Evolutionary conservation across 2,888 invertebrate species (phyloP).

Genomic region (Scaptomyza caliginosa): DNA sequence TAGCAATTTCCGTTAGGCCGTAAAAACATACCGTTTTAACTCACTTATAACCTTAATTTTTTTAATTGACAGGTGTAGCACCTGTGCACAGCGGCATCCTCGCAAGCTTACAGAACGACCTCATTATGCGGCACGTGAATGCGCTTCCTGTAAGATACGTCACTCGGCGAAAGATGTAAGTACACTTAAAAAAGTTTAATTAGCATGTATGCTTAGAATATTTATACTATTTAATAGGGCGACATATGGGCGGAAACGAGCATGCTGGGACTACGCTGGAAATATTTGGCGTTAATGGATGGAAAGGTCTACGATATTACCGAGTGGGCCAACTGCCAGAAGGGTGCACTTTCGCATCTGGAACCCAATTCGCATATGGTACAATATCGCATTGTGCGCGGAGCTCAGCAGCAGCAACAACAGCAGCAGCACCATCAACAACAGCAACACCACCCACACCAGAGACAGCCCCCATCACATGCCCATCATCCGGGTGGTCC

Average conservation of each 20-base stretch:
- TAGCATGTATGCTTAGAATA: not conserved
- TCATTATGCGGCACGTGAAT: conserved; percentile 95
- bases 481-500: conserved; percentile 65
- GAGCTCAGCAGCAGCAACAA: conserved; percentile 83
- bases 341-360: conserved; percentile 87
- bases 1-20: conserved; percentile 36
- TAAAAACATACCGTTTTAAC: too few relatives aligned
- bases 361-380: conserved; percentile 96
- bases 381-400: conserved; percentile 86
- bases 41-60: not conserved
- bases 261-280: conserved; percentile 94
- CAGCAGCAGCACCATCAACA: conserved; percentile 77
- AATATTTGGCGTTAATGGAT: conserved; percentile 98
- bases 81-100: conserved; percentile 95
- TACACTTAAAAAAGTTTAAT: not conserved
- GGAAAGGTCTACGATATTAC: conserved; percentile 97
- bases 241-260: conserved; percentile 98
- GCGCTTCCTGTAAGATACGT: conserved; percentile 94
- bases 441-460: conserved; percentile 70
- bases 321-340: conserved; percentile 97
- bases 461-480: conserved; percentile 71
- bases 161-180: conserved; percentile 94
- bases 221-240: conserved; percentile 86
- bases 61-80: conserved; percentile 89
- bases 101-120: conserved; percentile 93